A percentile compares a stretch with the other conserved stretches of the same genome.
Conservation (phyloP, 2,888 invertebrate genomes). For the Teinopalpus imperialis region DNA sequence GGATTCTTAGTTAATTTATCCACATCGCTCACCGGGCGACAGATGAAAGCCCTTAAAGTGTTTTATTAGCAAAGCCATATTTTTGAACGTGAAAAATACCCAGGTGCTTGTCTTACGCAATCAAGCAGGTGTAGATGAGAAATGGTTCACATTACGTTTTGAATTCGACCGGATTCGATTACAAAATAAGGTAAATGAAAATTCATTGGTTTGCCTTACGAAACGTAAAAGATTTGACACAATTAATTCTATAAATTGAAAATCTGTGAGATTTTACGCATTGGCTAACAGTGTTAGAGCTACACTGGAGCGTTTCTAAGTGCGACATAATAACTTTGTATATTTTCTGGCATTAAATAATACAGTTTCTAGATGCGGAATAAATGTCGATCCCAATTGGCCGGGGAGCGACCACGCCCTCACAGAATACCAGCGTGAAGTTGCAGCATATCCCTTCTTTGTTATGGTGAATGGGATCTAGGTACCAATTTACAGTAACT, state of each 20-base stretch:
- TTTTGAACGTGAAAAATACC: conserved; percentile 26
- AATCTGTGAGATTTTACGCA: no score
- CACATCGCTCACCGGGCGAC: conserved; percentile 25
- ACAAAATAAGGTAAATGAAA: conserved; percentile 17
- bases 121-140: conserved; percentile 24
- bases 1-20: conserved; percentile 26
- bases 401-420: no score
- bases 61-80: conserved; percentile 28
- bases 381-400: no score
- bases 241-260: not conserved
- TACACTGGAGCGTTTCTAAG: no score
- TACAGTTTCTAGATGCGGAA: no score
- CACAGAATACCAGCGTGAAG: no score
- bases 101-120: conserved; percentile 25
- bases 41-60: conserved; percentile 27
- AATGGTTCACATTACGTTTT: conserved; percentile 18
- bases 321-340: not conserved
- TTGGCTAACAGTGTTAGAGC: no score
- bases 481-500: no score
- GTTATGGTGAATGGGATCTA: no score
- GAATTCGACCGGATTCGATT: conserved; percentile 15
- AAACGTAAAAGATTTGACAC: not conserved
- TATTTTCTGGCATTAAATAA: no score
- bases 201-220: not conserved
- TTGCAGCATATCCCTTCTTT: no score